Base-by-base conservation (phyloP, 2,797 vertebrate genomes). In the Betta splendens region DNA sequence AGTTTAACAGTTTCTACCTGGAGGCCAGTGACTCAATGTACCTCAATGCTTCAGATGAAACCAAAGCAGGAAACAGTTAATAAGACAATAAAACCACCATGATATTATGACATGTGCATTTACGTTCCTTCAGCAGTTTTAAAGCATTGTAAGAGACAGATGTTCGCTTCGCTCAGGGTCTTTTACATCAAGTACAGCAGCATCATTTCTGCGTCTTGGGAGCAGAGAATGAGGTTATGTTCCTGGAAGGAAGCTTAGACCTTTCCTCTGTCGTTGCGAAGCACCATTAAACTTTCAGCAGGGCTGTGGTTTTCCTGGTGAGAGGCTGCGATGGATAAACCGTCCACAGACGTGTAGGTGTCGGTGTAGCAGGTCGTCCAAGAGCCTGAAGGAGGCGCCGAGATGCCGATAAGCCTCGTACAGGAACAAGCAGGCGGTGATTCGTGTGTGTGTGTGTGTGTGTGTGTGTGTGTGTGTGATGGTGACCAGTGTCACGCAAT, bases 171-270 rank as follows among this genome's bases (percentile, higher is more conserved):
- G 17, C 48, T 66, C 20, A 45, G 26, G 40, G 38, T 67, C 43
- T 28, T 15, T 5, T 38, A 40, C 31, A 62, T 63, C 16, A 31
- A 56, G 36, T 62, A 23, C 36, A 48, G 32, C 39, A 37, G 43
- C 17, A 37, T 43, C 43, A 52, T 23, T 16, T 40, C 59, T 59
- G 49, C 1, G 33, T 23, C 32, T 48, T 49, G 26, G 54, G 36
- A 63, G 38, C 51, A 49, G 50, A 69, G 48, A 77, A 75, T 42
- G 48, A 50, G 61, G 52, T 69, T 69, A 72, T 40, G 56, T 55
- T 50, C 51, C 44, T 62, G n/a, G 49, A 75, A 62, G 33, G 26
- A 60, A 69, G 52, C 54, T 28, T 29, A 40, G 49, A 53, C 38
- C 50, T n/a, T 29, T 25, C 40, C 51, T 29, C 8, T 33, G 22